These are phyloP conservation scores for Aspidoscelis tigris DNA, from an alignment of 2,113 vertebrate genomes.

Conservation along the genomic window DNA sequence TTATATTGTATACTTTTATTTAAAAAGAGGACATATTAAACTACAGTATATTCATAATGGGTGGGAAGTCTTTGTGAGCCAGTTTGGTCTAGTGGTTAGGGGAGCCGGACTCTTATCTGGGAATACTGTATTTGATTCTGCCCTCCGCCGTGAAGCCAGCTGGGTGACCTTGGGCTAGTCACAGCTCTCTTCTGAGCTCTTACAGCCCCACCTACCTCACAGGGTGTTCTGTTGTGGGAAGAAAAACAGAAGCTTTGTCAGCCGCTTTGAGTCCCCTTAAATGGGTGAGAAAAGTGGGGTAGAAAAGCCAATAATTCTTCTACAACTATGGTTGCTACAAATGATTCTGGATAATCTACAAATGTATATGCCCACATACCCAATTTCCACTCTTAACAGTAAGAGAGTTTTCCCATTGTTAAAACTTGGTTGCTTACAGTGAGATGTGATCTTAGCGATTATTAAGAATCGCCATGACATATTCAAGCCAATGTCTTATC, in stretches of 20 bases:
- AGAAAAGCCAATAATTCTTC: too few relatives aligned
- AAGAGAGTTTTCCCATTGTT: not conserved
- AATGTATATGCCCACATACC: not conserved
- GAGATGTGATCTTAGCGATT: not conserved
- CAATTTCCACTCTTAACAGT: not conserved
- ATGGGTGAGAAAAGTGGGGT: too few relatives aligned
- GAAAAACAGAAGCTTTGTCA: too few relatives aligned
- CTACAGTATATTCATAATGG: not conserved
- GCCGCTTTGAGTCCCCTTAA: too few relatives aligned
- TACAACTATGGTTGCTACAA: not conserved
- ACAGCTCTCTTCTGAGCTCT: too few relatives aligned
- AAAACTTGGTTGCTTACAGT: not conserved
- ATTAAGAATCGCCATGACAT: not conserved
- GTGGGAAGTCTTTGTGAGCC: not conserved
- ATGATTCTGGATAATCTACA: not conserved
- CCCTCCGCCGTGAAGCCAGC: too few relatives aligned
- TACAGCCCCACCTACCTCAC: too few relatives aligned
- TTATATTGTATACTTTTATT: not conserved
- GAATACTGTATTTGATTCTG: too few relatives aligned
- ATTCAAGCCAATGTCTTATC: not conserved
- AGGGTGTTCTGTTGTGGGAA: too few relatives aligned
- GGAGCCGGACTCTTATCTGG: too few relatives aligned
- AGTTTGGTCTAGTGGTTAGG: too few relatives aligned
- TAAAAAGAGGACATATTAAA: not conserved
- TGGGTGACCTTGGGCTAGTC: too few relatives aligned